Evolutionary conservation across 1,140 invertebrate genomes (phyloP).

Genomic region (Potamilus streckersoni): DNA sequence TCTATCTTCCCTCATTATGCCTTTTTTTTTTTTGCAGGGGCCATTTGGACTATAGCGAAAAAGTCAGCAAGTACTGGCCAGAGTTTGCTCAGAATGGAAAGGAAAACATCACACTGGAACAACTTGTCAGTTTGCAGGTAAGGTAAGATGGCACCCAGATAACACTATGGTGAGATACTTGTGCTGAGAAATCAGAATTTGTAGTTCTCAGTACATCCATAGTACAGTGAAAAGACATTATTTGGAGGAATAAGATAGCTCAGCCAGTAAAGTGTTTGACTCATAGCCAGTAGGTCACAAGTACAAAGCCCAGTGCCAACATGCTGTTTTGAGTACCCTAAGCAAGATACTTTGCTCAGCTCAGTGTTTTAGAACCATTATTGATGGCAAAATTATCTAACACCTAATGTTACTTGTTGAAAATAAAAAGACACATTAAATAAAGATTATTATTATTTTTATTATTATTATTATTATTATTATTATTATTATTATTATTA

Average conservation of each 20-base stretch:
- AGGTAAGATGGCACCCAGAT: neutral
- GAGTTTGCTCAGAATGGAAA: slow-evolving; percentile 66
- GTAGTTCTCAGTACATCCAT: too few species aligned
- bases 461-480: too few species aligned
- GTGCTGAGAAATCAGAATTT: too few species aligned
- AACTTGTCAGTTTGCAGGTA: slow-evolving; percentile 60
- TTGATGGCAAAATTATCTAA: too few species aligned
- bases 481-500: too few species aligned
- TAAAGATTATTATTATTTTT: too few species aligned
- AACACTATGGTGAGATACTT: too few species aligned
- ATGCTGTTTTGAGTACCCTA: neutral
- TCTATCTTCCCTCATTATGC: too few species aligned
- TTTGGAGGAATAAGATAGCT: neutral
- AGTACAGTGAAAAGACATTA: too few species aligned
- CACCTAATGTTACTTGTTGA: too few species aligned
- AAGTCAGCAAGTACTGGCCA: slow-evolving; percentile 62
- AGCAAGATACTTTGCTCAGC: neutral
- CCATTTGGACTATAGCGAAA: slow-evolving; percentile 53
- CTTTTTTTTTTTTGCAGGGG: slow-evolving; percentile 32
- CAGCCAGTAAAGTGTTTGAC: too few species aligned
- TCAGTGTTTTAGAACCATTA: neutral
- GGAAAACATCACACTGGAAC: slow-evolving; percentile 60
- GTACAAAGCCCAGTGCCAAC: neutral
- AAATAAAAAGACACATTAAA: too few species aligned
- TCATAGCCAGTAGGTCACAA: neutral